phyloP scores from a whole-genome alignment of 1,140 invertebrate genomes.

The Lerema accius region DNA sequence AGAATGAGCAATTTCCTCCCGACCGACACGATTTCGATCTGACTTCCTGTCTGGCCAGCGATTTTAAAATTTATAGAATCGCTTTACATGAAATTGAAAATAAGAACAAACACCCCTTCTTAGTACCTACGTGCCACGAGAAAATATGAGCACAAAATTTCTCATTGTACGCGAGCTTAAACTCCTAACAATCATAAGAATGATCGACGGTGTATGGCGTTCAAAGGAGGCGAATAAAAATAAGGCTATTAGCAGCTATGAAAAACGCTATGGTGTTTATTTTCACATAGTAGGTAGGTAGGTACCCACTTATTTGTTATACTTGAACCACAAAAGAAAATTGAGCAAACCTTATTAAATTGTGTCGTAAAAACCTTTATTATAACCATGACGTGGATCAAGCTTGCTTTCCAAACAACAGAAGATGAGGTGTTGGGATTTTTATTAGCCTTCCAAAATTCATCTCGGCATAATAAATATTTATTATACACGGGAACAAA shows the following conservation, averaged over 20 bases:
- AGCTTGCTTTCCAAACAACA: not conserved
- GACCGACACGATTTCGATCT: constrained; percentile 77
- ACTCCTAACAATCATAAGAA: constrained; percentile 5
- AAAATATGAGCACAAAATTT: constrained; percentile 31
- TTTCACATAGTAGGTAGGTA: not conserved
- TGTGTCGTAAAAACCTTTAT: not conserved
- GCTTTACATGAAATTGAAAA: constrained; percentile 73
- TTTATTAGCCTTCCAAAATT: not conserved
- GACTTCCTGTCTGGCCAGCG: constrained; percentile 75
- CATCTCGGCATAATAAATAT: not conserved
- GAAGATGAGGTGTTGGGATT: not conserved
- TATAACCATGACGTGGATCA: not conserved
- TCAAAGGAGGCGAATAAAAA: not conserved
- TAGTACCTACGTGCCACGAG: constrained; percentile 30
- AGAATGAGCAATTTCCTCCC: constrained; percentile 80
- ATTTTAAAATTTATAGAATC: constrained; percentile 79
- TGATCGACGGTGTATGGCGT: not conserved
- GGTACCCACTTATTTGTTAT: not conserved
- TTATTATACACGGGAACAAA: not conserved
- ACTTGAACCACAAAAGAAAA: not conserved
- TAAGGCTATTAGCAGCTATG: not conserved
- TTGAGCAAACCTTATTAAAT: not conserved
- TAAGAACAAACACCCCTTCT: constrained; percentile 51
- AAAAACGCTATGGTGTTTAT: not conserved
- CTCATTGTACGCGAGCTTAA: constrained; percentile 6